Base-by-base conservation (phyloP, 2,888 invertebrate genomes). In the Acleris emargana region DNA sequence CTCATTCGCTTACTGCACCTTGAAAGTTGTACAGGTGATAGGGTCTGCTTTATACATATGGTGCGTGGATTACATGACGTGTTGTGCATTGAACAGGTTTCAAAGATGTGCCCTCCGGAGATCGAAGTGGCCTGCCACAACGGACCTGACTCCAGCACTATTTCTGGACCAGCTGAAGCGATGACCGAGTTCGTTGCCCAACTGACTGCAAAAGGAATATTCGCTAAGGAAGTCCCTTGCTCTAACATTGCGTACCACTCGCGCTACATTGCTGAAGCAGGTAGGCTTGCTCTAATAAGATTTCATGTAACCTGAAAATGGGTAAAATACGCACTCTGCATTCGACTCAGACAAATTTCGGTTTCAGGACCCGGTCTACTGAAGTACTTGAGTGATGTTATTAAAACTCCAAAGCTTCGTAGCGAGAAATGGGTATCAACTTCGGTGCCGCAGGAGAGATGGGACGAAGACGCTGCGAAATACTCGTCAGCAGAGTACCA, bases 181-280 rank as follows among this genome's bases (percentile, higher is more conserved):
- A 94, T 96, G 87, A 87, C 89, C 60, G 84, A 86, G 22, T 95
- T 95, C 71, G 94, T 96, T 0, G 90, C 76, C 0, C 59, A 77
- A 18, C 68, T 91, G 94, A 82, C 82, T 7, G 76, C 77, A 9
- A 76, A 82, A 43, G 76, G 79, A 1, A 80, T 89, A n/a, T 91
- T 91, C 51, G 89, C 89, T 0, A 89, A 84, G 52, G 89, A 89
- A 73, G 90, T 90, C 2, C 87, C 87, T 2, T 96, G 97, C 69
- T 95, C 97, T 17, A 97, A 97, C 74, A 97, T 97, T 68, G 97
- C 98, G 0, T 98, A 97, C 79, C 98, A 98, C 80, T 97, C 97
- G 52, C 94, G 95, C 47, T 97, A 97, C 75, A 97, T 98, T 74
- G 93, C 94, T 1, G 91, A 94, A 60, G 95, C 95, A 62, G 94